These are phyloP conservation scores for Xyrauchen texanus DNA, from an alignment of 2,113 vertebrate species.

Conservation along the genomic window DNA sequence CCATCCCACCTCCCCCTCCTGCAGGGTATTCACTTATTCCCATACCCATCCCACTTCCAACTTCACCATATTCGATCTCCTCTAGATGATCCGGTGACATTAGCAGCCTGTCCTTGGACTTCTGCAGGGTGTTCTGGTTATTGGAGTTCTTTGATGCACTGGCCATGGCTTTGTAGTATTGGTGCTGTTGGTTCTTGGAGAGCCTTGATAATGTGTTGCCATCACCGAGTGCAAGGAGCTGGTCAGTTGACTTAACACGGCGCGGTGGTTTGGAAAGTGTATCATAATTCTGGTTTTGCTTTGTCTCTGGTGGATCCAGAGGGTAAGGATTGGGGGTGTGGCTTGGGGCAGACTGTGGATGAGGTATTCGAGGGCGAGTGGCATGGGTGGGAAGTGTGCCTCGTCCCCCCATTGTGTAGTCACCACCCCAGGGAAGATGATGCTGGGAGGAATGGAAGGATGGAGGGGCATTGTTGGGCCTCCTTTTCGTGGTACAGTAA, in stretches of 20 bases:
- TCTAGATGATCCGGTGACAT: conserved; percentile 87
- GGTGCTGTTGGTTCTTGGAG: conserved; percentile 80
- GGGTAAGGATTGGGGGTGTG: conserved; percentile 80
- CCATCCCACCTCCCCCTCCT: conserved; percentile 59
- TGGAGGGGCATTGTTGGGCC: conserved; percentile 77
- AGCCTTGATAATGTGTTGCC: conserved; percentile 75
- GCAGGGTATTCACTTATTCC: conserved; percentile 47
- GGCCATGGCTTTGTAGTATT: conserved; percentile 71
- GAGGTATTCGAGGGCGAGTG: conserved; percentile 75
- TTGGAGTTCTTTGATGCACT: conserved; percentile 71
- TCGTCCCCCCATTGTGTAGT: conserved; percentile 78
- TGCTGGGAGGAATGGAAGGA: conserved; percentile 79
- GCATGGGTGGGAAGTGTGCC: conserved; percentile 85
- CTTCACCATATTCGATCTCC: conserved; percentile 62
- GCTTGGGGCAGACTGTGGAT: conserved; percentile 72
- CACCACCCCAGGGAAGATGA: conserved; percentile 79
- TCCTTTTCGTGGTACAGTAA: conserved; percentile 86
- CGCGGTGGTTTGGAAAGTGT: conserved; percentile 80
- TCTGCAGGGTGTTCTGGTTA: conserved; percentile 75
- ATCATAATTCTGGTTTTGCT: conserved; percentile 77
- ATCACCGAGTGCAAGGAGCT: conserved; percentile 77
- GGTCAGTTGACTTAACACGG: conserved; percentile 88
- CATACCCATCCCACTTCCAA: conserved; percentile 29
- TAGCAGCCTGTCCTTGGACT: conserved; percentile 76
- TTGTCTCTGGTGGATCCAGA: conserved; percentile 74